Evolutionary conservation across 2,113 vertebrate genomes (phyloP).

Genomic region (Psettodes erumei): DNA sequence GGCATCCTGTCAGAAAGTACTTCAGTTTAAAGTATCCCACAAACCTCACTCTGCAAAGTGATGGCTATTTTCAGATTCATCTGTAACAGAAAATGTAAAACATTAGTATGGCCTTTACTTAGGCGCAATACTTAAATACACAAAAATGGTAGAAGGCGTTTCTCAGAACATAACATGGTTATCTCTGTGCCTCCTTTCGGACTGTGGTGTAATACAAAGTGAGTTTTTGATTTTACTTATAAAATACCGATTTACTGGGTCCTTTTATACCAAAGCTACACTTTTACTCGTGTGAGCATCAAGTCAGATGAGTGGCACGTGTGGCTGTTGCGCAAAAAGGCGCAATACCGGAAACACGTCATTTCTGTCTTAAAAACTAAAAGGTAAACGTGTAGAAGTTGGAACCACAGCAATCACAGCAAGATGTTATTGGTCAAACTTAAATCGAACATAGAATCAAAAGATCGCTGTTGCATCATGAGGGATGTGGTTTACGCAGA

Average conservation of each 20-base stretch:
- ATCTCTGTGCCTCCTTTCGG: no score
- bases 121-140: neutral
- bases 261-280: no score
- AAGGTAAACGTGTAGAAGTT: neutral
- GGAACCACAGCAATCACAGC: no score
- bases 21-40: neutral
- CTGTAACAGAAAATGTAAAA: neutral
- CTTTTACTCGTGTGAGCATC: neutral
- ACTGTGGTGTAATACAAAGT: no score
- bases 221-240: no score
- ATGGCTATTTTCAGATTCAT: neutral
- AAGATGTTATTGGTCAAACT: no score
- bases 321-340: conserved; percentile 16
- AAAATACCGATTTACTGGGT: no score
- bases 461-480: no score
- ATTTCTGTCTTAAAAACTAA: conserved; percentile 18
- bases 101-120: neutral
- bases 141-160: neutral
- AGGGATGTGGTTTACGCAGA: no score
- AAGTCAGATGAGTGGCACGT: conserved; percentile 34
- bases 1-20: neutral
- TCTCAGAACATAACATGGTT: neutral
- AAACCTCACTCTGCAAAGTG: neutral
- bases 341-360: neutral
- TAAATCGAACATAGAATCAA: no score